Evolutionary conservation across 2,888 invertebrate species (phyloP), one percentile per base, ranked within the genome.

Genomic region (Andrena hattorfiana): DNA sequence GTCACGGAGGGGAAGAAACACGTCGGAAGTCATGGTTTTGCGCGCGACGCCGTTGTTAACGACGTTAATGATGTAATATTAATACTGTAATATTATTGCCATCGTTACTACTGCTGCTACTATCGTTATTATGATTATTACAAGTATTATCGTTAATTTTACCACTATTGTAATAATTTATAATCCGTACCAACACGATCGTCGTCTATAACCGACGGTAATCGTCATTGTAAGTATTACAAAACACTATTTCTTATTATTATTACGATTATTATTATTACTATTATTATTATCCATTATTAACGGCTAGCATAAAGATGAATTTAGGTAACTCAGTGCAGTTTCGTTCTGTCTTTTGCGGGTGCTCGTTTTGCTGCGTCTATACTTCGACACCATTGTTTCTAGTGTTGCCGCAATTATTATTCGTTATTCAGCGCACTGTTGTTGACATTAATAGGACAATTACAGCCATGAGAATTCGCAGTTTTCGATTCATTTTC

Each of bases 131-230:
- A 89, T 86, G 75, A 91, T 90, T 90, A 91, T 85, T 90, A 89
- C 90, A 87, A 90, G 86, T 90, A 90, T 89, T 90, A 88, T 83
- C 89, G 88, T 90, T 89, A 89, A 89, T 90, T 90, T 90, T 90
- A 90, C 88, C 90, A 92, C 81, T 87, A 86, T 89, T 90, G 91
- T 90, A 90, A 90, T 86, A 88, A 89, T 89, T 89, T 88, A 89
- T 85, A 80, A 87, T 83, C 89, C 88, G 80, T 81, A 88, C 83
- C 89, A 85, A 84, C 77, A 86, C 79, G 77, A 77, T 77, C 77
- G 80, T 76, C 81, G 81, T 71, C 71, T 56, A 23, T 56, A 56
- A 72, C 67, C 83, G 80, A 83, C 75, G 83, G 49, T 81, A 56
- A 51, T 82, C 86, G 71, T 87, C 78, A 89, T 85, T 90, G 87